phyloP scores from a whole-genome alignment of 2,888 invertebrate genomes.

The Ichneumoninae sp. region DNA sequence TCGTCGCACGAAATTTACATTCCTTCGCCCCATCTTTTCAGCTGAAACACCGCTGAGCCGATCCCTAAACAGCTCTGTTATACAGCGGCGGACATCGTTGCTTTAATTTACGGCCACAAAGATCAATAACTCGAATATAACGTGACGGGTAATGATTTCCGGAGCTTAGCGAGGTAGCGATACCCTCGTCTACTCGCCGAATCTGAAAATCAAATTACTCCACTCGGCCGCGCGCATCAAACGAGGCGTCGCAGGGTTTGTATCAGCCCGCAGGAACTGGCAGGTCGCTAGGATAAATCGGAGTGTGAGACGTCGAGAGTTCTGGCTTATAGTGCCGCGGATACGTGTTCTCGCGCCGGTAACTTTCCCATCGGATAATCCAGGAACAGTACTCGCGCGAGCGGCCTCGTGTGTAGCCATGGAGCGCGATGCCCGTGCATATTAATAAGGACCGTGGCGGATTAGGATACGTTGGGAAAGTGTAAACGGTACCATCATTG shows the following conservation, averaged over 20 bases:
- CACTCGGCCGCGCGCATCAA: neutral
- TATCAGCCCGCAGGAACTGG: slow-evolving; percentile 16
- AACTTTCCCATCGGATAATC: slow-evolving; percentile 75
- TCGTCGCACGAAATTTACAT: too few species aligned
- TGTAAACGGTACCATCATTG: slow-evolving; percentile 9
- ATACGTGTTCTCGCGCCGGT: slow-evolving; percentile 68
- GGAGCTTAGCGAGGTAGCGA: neutral
- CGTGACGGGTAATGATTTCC: slow-evolving; percentile 24
- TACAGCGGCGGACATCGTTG: slow-evolving; percentile 2
- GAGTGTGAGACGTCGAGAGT: neutral
- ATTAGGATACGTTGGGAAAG: neutral
- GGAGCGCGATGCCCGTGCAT: slow-evolving; percentile 70
- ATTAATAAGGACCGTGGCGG: slow-evolving; percentile 75
- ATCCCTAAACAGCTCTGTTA: neutral
- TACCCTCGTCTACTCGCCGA: slow-evolving; percentile 4
- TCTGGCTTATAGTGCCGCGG: neutral
- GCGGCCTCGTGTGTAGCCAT: slow-evolving; percentile 22
- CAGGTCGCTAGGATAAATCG: neutral
- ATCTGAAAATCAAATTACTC: slow-evolving; percentile 46
- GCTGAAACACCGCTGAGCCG: neutral
- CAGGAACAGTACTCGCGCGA: slow-evolving; percentile 75
- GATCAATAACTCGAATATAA: neutral
- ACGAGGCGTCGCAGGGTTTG: slow-evolving; percentile 14
- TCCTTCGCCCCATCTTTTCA: too few species aligned
- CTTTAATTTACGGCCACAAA: neutral